These are phyloP conservation scores for Verasper variegatus DNA, from an alignment of 2,113 vertebrate genomes.

Conservation along the genomic window DNA sequence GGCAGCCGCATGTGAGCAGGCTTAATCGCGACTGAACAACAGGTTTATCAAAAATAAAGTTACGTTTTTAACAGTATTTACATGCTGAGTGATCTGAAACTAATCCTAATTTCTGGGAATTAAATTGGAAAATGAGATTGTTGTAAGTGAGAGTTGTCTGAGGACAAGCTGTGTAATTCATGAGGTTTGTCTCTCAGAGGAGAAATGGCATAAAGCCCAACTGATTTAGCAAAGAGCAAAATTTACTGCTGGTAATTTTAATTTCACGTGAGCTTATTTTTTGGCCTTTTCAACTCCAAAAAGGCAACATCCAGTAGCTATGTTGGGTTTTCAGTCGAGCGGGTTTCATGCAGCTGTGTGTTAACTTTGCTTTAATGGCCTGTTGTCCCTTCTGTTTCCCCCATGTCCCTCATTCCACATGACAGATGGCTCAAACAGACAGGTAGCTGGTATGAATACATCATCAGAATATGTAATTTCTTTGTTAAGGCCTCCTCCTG, in stretches of 20 bases:
- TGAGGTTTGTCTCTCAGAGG: background rate
- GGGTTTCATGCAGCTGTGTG: background rate
- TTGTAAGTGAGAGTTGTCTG: background rate
- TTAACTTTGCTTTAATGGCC: constrained; percentile 10
- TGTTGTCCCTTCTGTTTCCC: constrained; percentile 20
- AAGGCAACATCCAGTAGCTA: background rate
- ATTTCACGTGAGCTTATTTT: background rate
- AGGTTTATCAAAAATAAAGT: background rate
- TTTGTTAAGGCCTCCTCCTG: constrained; percentile 36
- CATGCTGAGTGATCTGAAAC: background rate
- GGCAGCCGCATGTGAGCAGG: background rate
- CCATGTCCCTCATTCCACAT: constrained; percentile 22
- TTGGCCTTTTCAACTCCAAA: background rate
- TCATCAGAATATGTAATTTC: constrained; percentile 51
- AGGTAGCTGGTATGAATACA: constrained; percentile 59
- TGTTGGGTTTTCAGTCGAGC: background rate
- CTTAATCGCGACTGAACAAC: background rate
- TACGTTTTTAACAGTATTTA: background rate
- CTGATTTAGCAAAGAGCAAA: no score
- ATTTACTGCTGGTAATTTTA: background rate
- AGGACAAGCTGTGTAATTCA: background rate
- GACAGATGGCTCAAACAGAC: constrained; percentile 69
- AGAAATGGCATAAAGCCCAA: no score
- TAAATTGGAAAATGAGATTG: background rate
- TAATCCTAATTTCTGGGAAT: background rate